A percentile compares a stretch with the other conserved stretches of the same genome.
Conservation (phyloP, 2,888 invertebrate species). For the Lasius fuliginosus region DNA sequence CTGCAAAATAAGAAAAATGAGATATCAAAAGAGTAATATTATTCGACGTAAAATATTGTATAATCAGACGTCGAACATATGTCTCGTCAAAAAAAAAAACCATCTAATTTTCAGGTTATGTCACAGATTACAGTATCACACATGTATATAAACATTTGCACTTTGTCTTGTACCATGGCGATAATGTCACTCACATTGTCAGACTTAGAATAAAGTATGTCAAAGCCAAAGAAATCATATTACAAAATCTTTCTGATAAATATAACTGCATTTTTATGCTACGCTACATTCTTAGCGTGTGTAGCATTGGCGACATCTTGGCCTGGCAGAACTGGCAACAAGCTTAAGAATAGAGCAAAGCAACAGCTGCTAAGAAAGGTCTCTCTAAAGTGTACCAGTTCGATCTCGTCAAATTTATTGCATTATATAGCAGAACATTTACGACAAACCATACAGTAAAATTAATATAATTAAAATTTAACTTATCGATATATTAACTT, state of each 20-base stretch:
- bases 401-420: neutral
- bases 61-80: neutral
- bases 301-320: neutral
- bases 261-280: neutral
- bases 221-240: neutral
- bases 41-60: neutral
- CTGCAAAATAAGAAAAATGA: constrained; percentile 42
- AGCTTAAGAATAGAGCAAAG: neutral
- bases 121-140: neutral
- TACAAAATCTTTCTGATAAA: constrained; percentile 14
- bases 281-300: neutral
- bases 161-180: neutral
- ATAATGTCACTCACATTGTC: constrained; percentile 17
- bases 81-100: neutral
- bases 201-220: neutral
- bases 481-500: neutral
- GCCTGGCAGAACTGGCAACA: neutral
- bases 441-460: neutral
- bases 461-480: neutral
- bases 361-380: constrained; percentile 26
- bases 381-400: neutral
- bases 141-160: neutral
- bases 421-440: neutral
- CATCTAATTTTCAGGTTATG: constrained; percentile 27
- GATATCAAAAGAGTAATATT: neutral